Base-by-base conservation (phyloP, 2,113 vertebrate genomes). In the Carassius gibelio region DNA sequence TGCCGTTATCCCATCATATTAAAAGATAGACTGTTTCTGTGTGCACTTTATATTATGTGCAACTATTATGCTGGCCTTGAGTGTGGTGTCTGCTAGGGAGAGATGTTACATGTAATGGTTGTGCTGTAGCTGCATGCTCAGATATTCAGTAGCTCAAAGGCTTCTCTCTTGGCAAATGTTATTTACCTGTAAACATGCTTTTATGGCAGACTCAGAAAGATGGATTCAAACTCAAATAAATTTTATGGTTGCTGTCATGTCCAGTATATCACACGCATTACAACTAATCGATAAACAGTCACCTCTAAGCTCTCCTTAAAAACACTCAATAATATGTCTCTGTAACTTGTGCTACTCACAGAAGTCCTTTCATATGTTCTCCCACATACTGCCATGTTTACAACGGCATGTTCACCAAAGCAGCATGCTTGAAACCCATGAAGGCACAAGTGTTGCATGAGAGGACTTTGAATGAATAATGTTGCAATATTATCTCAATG, bases 141-240 rank as follows among this genome's bases (percentile, higher is more conserved):
- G 48, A 38, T 83, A 61, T 84, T 66, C 50, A 62, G 30, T 75
- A 69, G 66, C 62, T 83, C 75, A 36, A 66, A 88, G 84, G 88
- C 72, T 34, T 90, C 89, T 89, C 88, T 89, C 72, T 62, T 88
- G 84, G 88, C 19, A 23, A 72, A 75, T 84, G 86, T 74, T 81
- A 88, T 72, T 88, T 91, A 88, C 86, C 85, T 87, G 64, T 86
- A 69, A 89, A 87, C 84, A 21, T 26, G 93, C 92, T 93, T 92
- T 93, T 36, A 23, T 84, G 94, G 95, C 96, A 95, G 95, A 94
- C 96, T 97, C 96, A 97, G 96, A 96, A 97, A 95, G 95, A 94
- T 95, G 92, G 50, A 92, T 91, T 85, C 74, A 82, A 83, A 59
- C 26, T 71, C 52, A 76, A 76, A 38, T 85, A 17, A 34, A 48